Evolutionary conservation across 1,140 invertebrate species (phyloP), one percentile per base, ranked within the genome.

Genomic region (Zaprionus tsacasi): DNA sequence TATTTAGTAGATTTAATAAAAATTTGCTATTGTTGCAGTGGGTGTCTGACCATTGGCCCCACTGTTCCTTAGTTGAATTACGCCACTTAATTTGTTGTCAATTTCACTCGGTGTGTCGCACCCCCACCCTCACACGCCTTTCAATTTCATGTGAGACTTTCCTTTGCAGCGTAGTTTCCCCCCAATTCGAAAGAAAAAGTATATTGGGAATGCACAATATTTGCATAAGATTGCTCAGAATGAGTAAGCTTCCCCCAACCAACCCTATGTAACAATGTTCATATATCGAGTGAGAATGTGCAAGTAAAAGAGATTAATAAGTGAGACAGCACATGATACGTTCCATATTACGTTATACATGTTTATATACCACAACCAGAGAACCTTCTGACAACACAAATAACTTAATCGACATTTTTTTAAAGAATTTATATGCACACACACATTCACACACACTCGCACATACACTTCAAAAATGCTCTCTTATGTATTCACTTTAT

Each of bases 1-100:
- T 85, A 79, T 82, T 79, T 70, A 76, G 81, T 86, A 81, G 67
- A 81, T 81, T 87, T 88, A 87, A 87, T 87, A 88, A 75, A 80
- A 75, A 57, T 63, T 72, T 71, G 59, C 76, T 78, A 78, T 80
- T 78, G 78, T 80, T 78, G 60, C 74, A 50, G 59, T 48, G 57
- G 55, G 55, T 77, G 74, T 77, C 65, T 78, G 76, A 68, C 78
- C 78, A 78, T 65, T 76, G 74, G 56, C 43, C 72, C 38, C 70
- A 54, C 25, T 57, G 35, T 15, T 56, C 38, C 61, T 45, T 11
- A 80, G 43, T 74, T 66, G 48, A 79, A 76, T 76, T 76, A 72
- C 43, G 57, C 21, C 82, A 86, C 82, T 87, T 74, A 86, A 86
- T 79, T 86, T 76, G 56, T 61, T 67, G 72, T 59, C 63, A 36